Evolutionary conservation across 2,888 invertebrate species (phyloP).

Genomic region (Apamea anceps): DNA sequence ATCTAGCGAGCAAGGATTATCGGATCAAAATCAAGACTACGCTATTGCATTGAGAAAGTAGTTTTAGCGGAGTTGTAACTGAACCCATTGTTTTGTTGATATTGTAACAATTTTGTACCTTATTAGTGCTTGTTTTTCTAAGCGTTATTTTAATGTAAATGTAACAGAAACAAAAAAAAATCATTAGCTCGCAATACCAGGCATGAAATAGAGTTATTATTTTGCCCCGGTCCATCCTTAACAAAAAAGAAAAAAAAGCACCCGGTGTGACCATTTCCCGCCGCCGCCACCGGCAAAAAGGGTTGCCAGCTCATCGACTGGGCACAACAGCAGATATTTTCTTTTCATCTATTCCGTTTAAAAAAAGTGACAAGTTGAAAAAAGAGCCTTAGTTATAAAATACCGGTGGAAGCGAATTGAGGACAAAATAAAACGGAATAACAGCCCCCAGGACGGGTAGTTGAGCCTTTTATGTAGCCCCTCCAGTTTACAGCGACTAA

Average conservation of each 20-base stretch:
- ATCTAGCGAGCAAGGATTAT: constrained; percentile 11
- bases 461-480: constrained; percentile 37
- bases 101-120: neutral
- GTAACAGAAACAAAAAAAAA: neutral
- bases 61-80: neutral
- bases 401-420: constrained; percentile 5
- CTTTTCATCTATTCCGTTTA: constrained; percentile 50
- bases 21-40: constrained; percentile 1
- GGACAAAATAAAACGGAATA: constrained; percentile 45
- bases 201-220: neutral
- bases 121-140: neutral
- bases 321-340: constrained; percentile 54
- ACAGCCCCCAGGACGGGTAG: constrained; percentile 29
- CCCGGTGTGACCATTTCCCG: constrained; percentile 26
- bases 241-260: constrained; percentile 8
- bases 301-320: constrained; percentile 50
- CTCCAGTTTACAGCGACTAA: constrained; percentile 55
- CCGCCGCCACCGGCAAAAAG: constrained; percentile 44
- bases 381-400: constrained; percentile 41
- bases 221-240: neutral
- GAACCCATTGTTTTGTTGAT: neutral
- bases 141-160: neutral
- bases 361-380: constrained; percentile 50
- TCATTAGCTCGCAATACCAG: constrained; percentile 1
- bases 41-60: constrained; percentile 7